Evolutionary conservation across 1,140 invertebrate genomes (phyloP).

Genomic region (Apis cerana): DNA sequence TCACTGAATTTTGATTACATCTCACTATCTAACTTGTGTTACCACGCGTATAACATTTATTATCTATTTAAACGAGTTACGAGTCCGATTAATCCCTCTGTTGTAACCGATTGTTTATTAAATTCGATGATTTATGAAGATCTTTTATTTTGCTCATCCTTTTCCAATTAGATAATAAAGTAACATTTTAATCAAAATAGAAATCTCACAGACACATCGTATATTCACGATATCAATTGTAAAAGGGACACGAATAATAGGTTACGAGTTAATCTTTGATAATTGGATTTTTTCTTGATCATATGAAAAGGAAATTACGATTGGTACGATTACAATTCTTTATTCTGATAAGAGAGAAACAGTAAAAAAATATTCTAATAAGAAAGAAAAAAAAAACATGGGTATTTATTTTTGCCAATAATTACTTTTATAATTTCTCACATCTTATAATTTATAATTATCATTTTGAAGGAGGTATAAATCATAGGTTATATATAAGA

Average conservation of each 20-base stretch:
- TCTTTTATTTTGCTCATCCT: no score
- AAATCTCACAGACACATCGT: no score
- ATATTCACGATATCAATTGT: no score
- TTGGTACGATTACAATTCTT: no score
- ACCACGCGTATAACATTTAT: not conserved
- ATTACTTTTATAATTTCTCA: no score
- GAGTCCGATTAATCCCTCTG: not conserved
- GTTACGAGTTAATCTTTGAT: not conserved
- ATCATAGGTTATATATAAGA: conserved; percentile 59
- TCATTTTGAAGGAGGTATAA: conserved; percentile 36
- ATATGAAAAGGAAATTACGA: not conserved
- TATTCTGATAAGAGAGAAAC: no score
- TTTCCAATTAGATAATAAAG: no score
- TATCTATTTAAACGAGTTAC: not conserved
- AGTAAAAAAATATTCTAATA: no score
- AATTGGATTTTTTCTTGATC: not conserved
- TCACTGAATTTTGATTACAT: conserved; percentile 37
- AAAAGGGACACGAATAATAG: not conserved
- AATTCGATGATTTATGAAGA: not conserved
- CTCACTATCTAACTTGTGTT: not conserved
- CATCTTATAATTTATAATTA: not conserved
- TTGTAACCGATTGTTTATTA: no score
- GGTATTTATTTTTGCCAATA: no score
- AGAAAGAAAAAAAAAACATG: no score
- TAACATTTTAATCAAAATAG: no score